These are phyloP conservation scores for Oscheius sp. DNA, from an alignment of 2,888 invertebrate species.

Conservation along the genomic window DNA sequence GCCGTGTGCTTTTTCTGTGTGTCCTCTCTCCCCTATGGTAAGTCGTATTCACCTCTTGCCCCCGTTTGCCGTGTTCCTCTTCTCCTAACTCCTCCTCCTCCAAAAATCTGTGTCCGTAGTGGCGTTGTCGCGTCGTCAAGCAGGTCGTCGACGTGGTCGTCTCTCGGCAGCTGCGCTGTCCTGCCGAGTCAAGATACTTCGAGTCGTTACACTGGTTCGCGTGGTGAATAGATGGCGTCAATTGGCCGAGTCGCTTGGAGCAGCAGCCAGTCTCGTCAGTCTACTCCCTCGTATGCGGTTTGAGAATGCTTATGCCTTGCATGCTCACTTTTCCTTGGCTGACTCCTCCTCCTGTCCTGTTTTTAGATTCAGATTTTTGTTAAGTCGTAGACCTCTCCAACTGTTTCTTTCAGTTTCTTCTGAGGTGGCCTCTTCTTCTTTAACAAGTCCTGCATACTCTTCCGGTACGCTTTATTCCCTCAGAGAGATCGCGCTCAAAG, in stretches of 20 bases:
- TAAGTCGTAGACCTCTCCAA: too few species aligned
- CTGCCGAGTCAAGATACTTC: conserved; percentile 64
- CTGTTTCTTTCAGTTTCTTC: conserved; percentile 16
- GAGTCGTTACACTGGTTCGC: conserved; percentile 67
- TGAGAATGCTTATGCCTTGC: too few species aligned
- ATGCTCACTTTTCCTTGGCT: background rate
- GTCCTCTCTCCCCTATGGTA: background rate
- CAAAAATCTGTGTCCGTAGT: too few species aligned
- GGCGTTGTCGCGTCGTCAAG: background rate
- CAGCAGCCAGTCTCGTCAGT: conserved; percentile 34
- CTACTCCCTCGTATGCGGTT: conserved; percentile 27
- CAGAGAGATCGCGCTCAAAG: too few species aligned
- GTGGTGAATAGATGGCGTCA: conserved; percentile 64
- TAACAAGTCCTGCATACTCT: conserved; percentile 33
- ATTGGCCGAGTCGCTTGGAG: conserved; percentile 48
- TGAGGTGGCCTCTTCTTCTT: conserved; percentile 19
- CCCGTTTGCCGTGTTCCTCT: background rate
- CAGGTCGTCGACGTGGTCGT: conserved; percentile 47
- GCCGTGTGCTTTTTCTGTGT: background rate
- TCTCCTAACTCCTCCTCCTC: conserved; percentile 5
- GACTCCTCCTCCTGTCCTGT: conserved; percentile 2
- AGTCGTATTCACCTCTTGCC: background rate
- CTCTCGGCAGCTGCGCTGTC: conserved; percentile 55
- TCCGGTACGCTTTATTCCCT: conserved; percentile 24
- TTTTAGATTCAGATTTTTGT: background rate